Percentiles rank a stretch among this genome's conserved stretches.
Conservation (phyloP, 1,140 invertebrate genomes). For the Caenorhabditis briggsae region DNA sequence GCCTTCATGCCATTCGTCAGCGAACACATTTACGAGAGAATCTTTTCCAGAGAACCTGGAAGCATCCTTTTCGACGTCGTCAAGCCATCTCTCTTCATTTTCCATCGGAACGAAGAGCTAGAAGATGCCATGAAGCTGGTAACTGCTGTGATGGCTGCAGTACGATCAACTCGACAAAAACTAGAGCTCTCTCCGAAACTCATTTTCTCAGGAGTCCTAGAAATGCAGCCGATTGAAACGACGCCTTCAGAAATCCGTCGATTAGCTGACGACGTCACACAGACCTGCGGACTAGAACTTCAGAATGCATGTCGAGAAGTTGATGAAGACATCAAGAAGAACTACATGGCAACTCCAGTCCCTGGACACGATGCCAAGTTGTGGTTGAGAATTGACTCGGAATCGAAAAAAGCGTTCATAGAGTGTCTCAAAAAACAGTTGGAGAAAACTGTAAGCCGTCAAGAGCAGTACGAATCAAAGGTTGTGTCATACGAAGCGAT, state of each 20-base stretch:
- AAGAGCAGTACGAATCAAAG: conserved; percentile 58
- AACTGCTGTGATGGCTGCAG: conserved; percentile 12
- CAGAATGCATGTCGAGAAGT: conserved; percentile 30
- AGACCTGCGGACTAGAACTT: conserved; percentile 18
- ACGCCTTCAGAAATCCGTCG: not conserved
- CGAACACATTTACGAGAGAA: conserved; percentile 63
- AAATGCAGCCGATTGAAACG: not conserved
- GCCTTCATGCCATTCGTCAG: conserved; percentile 70
- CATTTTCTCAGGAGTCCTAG: conserved; percentile 28
- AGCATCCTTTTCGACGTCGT: conserved; percentile 58
- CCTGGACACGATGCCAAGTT: conserved; percentile 55
- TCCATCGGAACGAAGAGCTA: conserved; percentile 51
- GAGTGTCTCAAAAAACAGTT: conserved; percentile 51
- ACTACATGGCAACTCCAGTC: conserved; percentile 32
- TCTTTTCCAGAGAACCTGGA: conserved; percentile 57
- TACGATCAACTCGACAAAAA: conserved; percentile 49
- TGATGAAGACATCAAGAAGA: conserved; percentile 22
- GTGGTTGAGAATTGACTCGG: conserved; percentile 54
- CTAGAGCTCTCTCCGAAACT: conserved; percentile 28
- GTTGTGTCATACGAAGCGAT: conserved; percentile 26
- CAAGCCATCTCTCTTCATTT: conserved; percentile 50
- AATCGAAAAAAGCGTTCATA: conserved; percentile 46
- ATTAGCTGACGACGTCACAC: conserved; percentile 6
- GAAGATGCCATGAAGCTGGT: conserved; percentile 16
- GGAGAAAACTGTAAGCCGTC: conserved; percentile 40